Conservation (phyloP, 1,140 invertebrate species). For the Mizuhopecten yessoensis region DNA sequence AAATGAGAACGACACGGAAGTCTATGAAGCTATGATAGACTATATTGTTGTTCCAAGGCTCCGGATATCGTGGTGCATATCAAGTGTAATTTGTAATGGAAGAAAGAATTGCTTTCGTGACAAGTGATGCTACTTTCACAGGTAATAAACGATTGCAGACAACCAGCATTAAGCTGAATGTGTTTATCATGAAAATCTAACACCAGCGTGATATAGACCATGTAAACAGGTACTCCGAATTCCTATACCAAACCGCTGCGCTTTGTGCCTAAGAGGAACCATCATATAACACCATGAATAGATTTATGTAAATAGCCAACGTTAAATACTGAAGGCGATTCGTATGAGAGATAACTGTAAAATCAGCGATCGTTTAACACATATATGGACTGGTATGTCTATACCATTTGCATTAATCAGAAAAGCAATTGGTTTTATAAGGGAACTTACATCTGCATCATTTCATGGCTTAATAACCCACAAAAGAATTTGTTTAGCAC, state of each 20-base stretch:
- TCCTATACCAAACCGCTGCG: neutral
- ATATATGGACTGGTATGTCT: neutral
- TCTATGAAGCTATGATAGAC: neutral
- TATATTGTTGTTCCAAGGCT: neutral
- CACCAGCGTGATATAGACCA: neutral
- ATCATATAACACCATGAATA: neutral
- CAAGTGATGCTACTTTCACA: neutral
- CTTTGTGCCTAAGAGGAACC: neutral
- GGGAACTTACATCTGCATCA: neutral
- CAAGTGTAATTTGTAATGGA: neutral
- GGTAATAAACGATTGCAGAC: neutral
- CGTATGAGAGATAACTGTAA: no score
- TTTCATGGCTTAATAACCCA: neutral
- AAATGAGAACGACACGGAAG: neutral
- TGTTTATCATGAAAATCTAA: neutral
- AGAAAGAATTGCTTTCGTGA: neutral
- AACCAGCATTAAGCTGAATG: neutral
- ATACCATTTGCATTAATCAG: neutral
- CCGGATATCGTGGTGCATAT: neutral
- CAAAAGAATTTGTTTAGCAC: neutral
- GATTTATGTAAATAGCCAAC: neutral
- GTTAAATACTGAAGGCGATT: neutral
- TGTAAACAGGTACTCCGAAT: neutral
- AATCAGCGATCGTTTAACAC: neutral
- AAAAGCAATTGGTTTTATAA: neutral